Conservation (phyloP, 2,888 invertebrate genomes). For the Auanema sp. region DNA sequence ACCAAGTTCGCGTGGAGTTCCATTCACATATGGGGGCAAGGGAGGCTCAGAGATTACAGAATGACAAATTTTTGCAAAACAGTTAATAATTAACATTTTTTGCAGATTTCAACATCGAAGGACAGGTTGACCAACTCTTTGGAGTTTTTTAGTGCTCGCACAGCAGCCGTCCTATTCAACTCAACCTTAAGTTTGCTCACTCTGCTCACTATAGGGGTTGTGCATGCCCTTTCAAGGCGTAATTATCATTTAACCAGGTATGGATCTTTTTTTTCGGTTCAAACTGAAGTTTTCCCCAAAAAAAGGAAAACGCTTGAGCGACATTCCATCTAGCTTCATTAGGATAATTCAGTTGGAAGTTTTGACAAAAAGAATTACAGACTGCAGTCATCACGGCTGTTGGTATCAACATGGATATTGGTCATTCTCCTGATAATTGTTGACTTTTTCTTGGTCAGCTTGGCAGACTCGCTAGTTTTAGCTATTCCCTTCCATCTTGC, state of each 20-base stretch:
- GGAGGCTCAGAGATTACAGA: too few species aligned
- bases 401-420: constrained; percentile 41
- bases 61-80: too few species aligned
- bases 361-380: constrained; percentile 21
- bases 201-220: constrained; percentile 43
- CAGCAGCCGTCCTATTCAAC: constrained; percentile 37
- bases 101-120: constrained; percentile 4
- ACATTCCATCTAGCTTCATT: too few species aligned
- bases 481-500: constrained; percentile 53
- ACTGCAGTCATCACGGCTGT: constrained; percentile 36
- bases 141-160: constrained; percentile 19
- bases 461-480: constrained; percentile 29
- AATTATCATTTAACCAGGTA: constrained; percentile 45
- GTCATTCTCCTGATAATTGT: constrained; percentile 31
- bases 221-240: constrained; percentile 40
- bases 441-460: constrained; percentile 38
- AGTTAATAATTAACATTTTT: neutral
- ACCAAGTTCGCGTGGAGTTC: too few species aligned
- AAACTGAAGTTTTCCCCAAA: too few species aligned
- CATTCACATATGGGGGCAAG: too few species aligned
- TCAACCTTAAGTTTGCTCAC: constrained; percentile 45
- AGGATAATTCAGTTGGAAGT: too few species aligned
- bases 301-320: too few species aligned
- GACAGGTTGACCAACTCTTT: neutral
- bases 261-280: neutral